Evolutionary conservation across 1,140 invertebrate species (phyloP).

Genomic region (Solen grandis): DNA sequence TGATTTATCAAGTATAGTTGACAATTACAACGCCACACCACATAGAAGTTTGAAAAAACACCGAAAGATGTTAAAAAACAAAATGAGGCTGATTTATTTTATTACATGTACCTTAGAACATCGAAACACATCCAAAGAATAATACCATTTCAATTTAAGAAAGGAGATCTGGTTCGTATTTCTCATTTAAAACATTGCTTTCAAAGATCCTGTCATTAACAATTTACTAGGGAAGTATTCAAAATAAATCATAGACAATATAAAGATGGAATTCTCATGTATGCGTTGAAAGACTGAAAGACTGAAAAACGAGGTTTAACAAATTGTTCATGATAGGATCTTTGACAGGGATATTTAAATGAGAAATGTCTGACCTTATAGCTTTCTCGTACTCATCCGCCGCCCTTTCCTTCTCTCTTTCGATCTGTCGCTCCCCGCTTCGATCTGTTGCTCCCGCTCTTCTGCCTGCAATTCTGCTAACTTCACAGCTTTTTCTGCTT

Average conservation of each 20-base stretch:
- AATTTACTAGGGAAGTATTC: background rate
- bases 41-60: background rate
- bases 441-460: no score
- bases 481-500: no score
- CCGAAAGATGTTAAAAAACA: background rate
- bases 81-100: background rate
- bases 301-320: no score
- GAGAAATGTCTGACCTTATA: no score
- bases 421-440: no score
- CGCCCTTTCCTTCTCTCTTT: no score
- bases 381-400: no score
- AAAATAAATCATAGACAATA: background rate
- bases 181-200: background rate
- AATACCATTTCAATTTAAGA: background rate
- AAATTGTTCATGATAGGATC: no score
- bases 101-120: background rate
- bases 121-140: background rate
- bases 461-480: no score
- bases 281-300: background rate
- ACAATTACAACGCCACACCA: background rate
- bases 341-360: no score
- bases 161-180: background rate
- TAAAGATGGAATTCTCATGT: background rate
- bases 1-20: background rate
- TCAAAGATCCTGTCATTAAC: background rate